phyloP scores from a whole-genome alignment of 2,797 vertebrate species.

The Brachyrhaphis roseni region DNA sequence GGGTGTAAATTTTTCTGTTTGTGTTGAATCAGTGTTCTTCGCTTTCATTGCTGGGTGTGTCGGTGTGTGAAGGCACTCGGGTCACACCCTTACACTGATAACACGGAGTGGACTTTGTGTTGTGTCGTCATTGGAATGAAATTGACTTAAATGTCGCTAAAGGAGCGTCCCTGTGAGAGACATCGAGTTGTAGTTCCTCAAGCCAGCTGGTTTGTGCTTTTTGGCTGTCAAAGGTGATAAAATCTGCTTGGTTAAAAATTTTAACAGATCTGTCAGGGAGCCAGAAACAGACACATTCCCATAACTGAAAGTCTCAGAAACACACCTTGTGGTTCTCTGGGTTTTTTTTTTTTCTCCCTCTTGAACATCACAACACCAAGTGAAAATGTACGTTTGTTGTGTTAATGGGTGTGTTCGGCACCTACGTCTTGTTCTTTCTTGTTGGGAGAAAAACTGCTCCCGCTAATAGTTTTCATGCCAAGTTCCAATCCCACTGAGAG shows the following conservation, averaged over 20 bases:
- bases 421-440: slow-evolving; percentile 65
- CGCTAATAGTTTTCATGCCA: slow-evolving; percentile 34
- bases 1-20: slow-evolving; percentile 23
- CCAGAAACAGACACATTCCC: slow-evolving; percentile 11
- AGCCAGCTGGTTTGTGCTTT: not conserved
- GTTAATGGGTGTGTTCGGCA: slow-evolving; percentile 49
- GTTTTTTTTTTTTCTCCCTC: not conserved
- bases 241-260: slow-evolving; percentile 6
- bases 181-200: not conserved
- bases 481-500: not conserved
- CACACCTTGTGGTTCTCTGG: slow-evolving; percentile 43
- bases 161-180: not conserved
- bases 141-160: slow-evolving; percentile 16
- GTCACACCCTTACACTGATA: slow-evolving; percentile 47
- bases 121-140: not conserved
- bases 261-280: slow-evolving; percentile 1
- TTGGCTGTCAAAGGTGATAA: not conserved
- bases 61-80: not conserved
- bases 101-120: slow-evolving; percentile 38
- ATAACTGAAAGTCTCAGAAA: slow-evolving; percentile 19
- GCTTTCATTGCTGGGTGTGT: slow-evolving; percentile 49
- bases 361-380: slow-evolving; percentile 10
- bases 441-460: slow-evolving; percentile 41
- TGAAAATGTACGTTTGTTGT: slow-evolving; percentile 45
- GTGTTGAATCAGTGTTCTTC: slow-evolving; percentile 47